phyloP scores from a whole-genome alignment of 92 coral and sea anemone species.

The Heteractis magnifica region DNA sequence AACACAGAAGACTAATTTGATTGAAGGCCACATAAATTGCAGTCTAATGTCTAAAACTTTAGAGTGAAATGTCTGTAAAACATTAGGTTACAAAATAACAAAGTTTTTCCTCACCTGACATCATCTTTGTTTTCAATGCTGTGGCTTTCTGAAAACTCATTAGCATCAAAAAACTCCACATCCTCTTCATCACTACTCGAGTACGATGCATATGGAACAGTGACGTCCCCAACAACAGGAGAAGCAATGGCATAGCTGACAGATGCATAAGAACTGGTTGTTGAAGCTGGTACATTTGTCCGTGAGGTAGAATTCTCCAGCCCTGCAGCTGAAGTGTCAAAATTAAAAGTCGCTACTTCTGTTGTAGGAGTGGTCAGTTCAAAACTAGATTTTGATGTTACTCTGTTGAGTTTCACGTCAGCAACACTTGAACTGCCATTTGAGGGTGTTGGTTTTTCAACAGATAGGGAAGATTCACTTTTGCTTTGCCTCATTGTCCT shows the following conservation, averaged over 20 bases:
- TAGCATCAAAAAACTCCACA: constrained; percentile 96
- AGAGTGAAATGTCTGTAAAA: not conserved
- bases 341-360: constrained; percentile 25
- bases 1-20: no score
- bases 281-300: constrained; percentile 8
- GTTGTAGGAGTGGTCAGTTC: constrained; percentile 52
- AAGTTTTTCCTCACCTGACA: not conserved
- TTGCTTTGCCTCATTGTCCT: constrained; percentile 64
- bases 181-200: constrained; percentile 99
- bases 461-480: constrained; percentile 69
- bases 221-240: constrained; percentile 58
- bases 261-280: constrained; percentile 33
- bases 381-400: constrained; percentile 65
- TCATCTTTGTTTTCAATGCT: constrained; percentile 30
- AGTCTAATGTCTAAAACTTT: no score
- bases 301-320: constrained; percentile 17
- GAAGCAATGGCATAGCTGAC: constrained; percentile 60
- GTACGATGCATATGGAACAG: constrained; percentile 88
- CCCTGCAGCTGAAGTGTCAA: constrained; percentile 24
- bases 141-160: constrained; percentile 63
- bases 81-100: not conserved
- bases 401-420: constrained; percentile 33
- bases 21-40: no score
- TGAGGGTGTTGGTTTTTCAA: constrained; percentile 51
- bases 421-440: constrained; percentile 32